phyloP scores from a whole-genome alignment of 2,113 vertebrate genomes.

The Rhinichthys klamathensis region DNA sequence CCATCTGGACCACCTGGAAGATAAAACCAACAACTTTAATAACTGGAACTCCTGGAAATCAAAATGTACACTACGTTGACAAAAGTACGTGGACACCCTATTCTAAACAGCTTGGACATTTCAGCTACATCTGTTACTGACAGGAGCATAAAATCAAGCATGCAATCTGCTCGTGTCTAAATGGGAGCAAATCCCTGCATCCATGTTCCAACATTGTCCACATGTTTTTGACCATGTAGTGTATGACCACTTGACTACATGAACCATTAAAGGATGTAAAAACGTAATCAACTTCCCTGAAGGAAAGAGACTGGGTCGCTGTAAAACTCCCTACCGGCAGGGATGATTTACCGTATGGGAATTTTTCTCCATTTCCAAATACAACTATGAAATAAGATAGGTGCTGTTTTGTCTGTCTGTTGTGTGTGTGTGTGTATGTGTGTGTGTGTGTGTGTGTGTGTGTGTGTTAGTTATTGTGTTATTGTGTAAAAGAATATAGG shows the following conservation, averaged over 20 bases:
- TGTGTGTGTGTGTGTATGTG: too few species aligned
- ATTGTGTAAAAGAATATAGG: not conserved
- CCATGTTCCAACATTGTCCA: not conserved
- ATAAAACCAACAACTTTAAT: not conserved
- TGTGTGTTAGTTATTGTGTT: not conserved
- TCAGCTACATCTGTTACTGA: not conserved
- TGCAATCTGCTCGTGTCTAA: not conserved
- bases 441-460: too few species aligned
- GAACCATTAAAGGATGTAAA: not conserved
- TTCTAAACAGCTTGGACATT: not conserved
- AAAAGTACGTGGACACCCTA: not conserved
- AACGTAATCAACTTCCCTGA: not conserved
- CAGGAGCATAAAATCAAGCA: not conserved
- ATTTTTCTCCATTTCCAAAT: not conserved
- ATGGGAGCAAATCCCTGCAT: not conserved
- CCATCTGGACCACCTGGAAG: fast-evolving
- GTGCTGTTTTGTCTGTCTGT: not conserved
- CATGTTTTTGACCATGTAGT: not conserved
- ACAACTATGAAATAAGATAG: too few species aligned
- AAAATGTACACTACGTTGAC: not conserved
- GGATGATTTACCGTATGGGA: not conserved
- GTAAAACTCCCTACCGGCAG: not conserved
- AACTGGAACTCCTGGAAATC: not conserved
- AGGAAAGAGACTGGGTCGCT: not conserved
- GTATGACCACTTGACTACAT: too few species aligned